Base-by-base conservation (phyloP, 2,888 invertebrate genomes). In the Harmothoe impar region DNA sequence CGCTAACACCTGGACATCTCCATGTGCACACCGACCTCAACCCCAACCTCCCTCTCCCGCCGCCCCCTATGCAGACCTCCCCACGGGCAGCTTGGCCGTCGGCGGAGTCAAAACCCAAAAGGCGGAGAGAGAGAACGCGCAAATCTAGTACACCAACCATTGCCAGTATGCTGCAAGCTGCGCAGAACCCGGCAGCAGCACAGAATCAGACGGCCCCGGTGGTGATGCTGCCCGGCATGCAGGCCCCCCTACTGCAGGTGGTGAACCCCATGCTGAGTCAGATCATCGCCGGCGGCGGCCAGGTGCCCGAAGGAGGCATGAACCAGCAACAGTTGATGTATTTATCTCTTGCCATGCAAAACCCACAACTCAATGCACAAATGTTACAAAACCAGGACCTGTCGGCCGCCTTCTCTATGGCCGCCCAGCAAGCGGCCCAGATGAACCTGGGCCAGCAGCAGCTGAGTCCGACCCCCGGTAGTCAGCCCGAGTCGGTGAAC, bases 141-240 rank as follows among this genome's bases (percentile, higher is more conserved):
- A 98, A 98, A 95, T 97, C 96, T 90, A 97, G 97, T 62, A 96
- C 97, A 0, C 97, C 97, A 93, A 97, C 97, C 23, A 97, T 97
- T 12, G 97, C 97, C 0, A 97, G 97, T 25, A 95, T 95, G 94
- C 91, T 95, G 78, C 95, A 95, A 85, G 92, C 94, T 91, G 94
- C 94, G 17, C 92, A 93, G 93, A 72, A 31, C 35, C 77, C 51
- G 15, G 20, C 15, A 12, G 7, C 5, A 35, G 43, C 10, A 7
- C 31, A 15, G 62, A 86, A 86, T 33, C 52, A 86, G 54, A 25
- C 17, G 0, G 0, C 43, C 0, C 89, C 72, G 0, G 52, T 89
- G 15, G 78, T 89, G n/a, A 90, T 93, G 31, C 78, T 93, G 29
- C 93, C 93, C 31, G 93, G 93, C 68, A 89, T 93, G 25, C 93